Evolutionary conservation across 2,888 invertebrate species (phyloP).

Genomic region (Eupithecia pulchellata): DNA sequence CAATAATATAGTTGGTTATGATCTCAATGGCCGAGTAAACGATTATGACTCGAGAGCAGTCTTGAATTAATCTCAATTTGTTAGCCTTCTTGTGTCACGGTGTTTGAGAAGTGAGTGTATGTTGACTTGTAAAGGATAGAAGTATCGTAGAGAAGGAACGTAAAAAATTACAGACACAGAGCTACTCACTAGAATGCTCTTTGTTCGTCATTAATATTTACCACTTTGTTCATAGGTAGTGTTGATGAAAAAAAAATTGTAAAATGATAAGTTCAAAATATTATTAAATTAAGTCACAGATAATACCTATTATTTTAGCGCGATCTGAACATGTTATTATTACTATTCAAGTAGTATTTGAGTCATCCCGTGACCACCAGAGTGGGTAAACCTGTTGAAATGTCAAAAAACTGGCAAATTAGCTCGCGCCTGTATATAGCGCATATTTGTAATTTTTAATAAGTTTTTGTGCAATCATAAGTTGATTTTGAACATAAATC

Average conservation of each 20-base stretch:
- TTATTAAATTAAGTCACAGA: neutral
- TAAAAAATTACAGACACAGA: neutral
- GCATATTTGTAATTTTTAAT: no score
- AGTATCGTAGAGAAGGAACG: neutral
- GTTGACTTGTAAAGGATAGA: slow-evolving; percentile 18
- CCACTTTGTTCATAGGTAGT: neutral
- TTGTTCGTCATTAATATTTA: neutral
- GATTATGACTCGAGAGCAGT: slow-evolving; percentile 53
- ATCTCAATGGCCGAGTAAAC: slow-evolving; percentile 38
- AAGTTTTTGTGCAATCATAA: neutral
- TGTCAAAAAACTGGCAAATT: no score
- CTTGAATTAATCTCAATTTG: slow-evolving; percentile 83
- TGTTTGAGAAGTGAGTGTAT: slow-evolving; percentile 75
- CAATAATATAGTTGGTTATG: slow-evolving; percentile 18
- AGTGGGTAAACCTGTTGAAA: no score
- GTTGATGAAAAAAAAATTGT: neutral
- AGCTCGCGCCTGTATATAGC: no score
- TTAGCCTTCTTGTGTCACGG: slow-evolving; percentile 81
- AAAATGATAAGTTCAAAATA: neutral
- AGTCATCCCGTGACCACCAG: no score
- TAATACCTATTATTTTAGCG: no score
- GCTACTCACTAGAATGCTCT: neutral
- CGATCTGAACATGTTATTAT: no score
- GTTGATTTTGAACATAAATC: neutral
- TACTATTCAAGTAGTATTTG: no score